Conservation (phyloP, 2,797 vertebrate genomes). For the Meriones psammophilus region DNA sequence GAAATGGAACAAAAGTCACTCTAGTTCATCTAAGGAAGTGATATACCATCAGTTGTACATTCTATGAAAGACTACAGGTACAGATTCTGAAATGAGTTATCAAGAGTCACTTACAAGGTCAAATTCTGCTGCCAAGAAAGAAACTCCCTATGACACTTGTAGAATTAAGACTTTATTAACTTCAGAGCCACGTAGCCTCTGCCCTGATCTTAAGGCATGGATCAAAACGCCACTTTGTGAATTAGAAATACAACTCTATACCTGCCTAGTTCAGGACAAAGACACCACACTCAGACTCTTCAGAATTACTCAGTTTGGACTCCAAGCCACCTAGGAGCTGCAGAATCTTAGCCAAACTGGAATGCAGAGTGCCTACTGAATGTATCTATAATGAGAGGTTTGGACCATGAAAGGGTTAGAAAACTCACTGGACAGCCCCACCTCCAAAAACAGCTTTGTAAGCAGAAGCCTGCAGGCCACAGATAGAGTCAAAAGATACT, state of each 20-base stretch:
- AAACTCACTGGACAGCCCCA: not conserved
- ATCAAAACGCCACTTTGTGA: not conserved
- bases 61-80: not conserved
- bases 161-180: not conserved
- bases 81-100: not conserved
- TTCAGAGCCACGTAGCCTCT: not conserved
- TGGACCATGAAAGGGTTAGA: not conserved
- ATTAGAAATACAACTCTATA: not conserved
- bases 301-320: not conserved
- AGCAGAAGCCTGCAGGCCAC: not conserved
- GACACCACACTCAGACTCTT: not conserved
- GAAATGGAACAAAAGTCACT: not conserved
- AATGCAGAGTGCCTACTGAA: not conserved
- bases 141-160: not conserved
- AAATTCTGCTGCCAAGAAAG: slow-evolving; percentile 11
- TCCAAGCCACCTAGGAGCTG: not conserved
- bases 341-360: not conserved
- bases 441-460: not conserved
- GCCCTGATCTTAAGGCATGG: not conserved
- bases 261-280: not conserved
- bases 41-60: not conserved
- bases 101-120: not conserved
- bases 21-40: not conserved
- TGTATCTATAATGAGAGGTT: not conserved
- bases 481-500: not conserved